These are phyloP conservation scores for Caenorhabditis parvicauda DNA, from an alignment of 2,888 invertebrate genomes.

Conservation along the genomic window DNA sequence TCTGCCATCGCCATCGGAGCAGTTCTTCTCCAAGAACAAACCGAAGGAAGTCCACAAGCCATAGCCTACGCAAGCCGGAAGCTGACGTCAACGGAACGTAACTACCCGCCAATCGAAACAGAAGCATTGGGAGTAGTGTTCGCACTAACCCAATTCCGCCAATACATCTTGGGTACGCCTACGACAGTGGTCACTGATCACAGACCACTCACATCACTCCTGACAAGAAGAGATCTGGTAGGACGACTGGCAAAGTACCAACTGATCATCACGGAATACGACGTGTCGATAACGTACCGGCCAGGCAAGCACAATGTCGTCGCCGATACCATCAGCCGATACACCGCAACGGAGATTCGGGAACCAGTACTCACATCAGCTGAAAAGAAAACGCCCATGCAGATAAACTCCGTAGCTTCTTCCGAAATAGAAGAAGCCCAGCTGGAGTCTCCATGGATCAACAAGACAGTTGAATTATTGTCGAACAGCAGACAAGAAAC, in stretches of 20 bases:
- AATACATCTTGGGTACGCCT: slow-evolving; percentile 14
- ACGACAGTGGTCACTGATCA: slow-evolving; percentile 16
- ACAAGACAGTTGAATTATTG: too few species aligned
- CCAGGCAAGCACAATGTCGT: slow-evolving; percentile 13
- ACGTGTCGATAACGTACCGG: slow-evolving; percentile 12
- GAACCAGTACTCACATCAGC: too few species aligned
- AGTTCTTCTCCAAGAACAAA: slow-evolving; percentile 15
- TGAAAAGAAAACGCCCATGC: too few species aligned
- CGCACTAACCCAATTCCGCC: slow-evolving; percentile 12
- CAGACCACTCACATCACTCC: slow-evolving; percentile 9
- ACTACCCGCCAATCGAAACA: slow-evolving; percentile 14
- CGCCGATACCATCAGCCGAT: slow-evolving; percentile 8
- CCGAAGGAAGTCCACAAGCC: neutral
- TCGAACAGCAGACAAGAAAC: too few species aligned
- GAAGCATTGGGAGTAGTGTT: slow-evolving; percentile 17
- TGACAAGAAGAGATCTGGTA: slow-evolving; percentile 5
- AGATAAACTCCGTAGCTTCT: too few species aligned
- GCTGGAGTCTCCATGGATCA: too few species aligned
- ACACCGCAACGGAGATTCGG: too few species aligned
- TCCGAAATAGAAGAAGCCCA: too few species aligned
- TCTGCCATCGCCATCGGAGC: slow-evolving; percentile 17
- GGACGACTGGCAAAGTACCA: slow-evolving; percentile 12
- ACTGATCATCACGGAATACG: slow-evolving; percentile 6
- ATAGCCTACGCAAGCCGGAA: slow-evolving; percentile 13
- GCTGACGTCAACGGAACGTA: slow-evolving; percentile 7